Base-by-base conservation (phyloP, 2,888 invertebrate species). In the Phlogophora meticulosa region DNA sequence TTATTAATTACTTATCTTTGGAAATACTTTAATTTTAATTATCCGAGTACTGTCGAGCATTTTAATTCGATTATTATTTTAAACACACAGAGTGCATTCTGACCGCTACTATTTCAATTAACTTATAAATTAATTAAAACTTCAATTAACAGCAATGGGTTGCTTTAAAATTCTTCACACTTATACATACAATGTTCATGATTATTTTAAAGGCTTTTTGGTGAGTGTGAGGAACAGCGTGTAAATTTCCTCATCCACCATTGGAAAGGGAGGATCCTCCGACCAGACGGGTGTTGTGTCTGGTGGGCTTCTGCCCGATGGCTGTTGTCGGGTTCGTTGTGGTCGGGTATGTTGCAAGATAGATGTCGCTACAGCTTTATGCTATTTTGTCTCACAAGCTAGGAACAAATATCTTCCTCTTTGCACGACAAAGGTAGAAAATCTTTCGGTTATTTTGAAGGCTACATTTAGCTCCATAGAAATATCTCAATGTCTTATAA, bases 401-500 rank as follows among this genome's bases (percentile, higher is more conserved):
- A n/a, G n/a, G n/a, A 4, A 10, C 15, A 28, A 15, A 24, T 24
- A 17, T 13, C 13, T 24, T 55, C 2, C 24, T 13, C 9, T 13
- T 7, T 13, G 0, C 13, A 20, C 4, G 0, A 24, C 10, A n/a
- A 17, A 7, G n/a, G 34, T 17, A 34, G 0, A 20, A 11, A 20
- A 5, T 4, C 7, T 3, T 4, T 9, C 2, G 11, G 32, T 17
- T 20, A 34, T n/a, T 67, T 34, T 0, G 10, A 13, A n/a, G 36
- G n/a, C 11, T 28, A 55, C 20, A 42, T 17, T 17, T 28, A 2
- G 0, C 5, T 22, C 1, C 20, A 5, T 28, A 7, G 28, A 68
- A 17, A 42, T 28, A 68, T 24, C 15, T 42, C 67, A 24, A 68
- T 24, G 24, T 68, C 20, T 34, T 34, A 42, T 53, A 42, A 56